These are phyloP conservation scores for Phaonia tiefii DNA, from an alignment of 2,888 invertebrate species.

Conservation along the genomic window DNA sequence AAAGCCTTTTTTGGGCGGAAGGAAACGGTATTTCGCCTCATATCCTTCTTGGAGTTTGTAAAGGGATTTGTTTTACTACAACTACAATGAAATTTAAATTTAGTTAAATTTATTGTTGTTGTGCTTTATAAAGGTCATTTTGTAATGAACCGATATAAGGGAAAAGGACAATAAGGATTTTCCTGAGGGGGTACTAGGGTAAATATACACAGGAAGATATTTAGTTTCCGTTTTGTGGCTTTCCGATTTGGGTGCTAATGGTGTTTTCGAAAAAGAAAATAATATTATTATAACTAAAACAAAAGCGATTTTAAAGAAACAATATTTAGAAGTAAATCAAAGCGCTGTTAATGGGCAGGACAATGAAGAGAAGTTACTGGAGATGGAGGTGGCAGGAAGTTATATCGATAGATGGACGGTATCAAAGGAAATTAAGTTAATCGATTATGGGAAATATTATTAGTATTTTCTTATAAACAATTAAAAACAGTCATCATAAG, in stretches of 20 bases:
- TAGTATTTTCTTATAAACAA: too few species aligned
- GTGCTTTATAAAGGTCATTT: background rate
- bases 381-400: too few species aligned
- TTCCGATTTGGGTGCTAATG: constrained; percentile 26
- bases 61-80: background rate
- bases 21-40: background rate
- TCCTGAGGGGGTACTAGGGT: background rate
- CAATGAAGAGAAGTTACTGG: too few species aligned
- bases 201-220: background rate
- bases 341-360: too few species aligned
- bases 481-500: too few species aligned
- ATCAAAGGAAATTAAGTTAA: too few species aligned
- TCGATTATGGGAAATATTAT: too few species aligned
- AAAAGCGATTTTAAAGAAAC: too few species aligned
- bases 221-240: constrained; percentile 30
- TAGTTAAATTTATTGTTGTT: background rate
- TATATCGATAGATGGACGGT: too few species aligned
- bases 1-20: background rate
- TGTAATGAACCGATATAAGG: background rate
- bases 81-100: constrained; percentile 6
- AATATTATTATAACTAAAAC: too few species aligned
- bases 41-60: background rate
- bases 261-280: background rate
- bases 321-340: too few species aligned
- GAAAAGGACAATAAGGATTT: background rate